Evolutionary conservation across 2,113 vertebrate species (phyloP), one percentile per base, ranked within the genome.

Genomic region (Oryzias celebensis): DNA sequence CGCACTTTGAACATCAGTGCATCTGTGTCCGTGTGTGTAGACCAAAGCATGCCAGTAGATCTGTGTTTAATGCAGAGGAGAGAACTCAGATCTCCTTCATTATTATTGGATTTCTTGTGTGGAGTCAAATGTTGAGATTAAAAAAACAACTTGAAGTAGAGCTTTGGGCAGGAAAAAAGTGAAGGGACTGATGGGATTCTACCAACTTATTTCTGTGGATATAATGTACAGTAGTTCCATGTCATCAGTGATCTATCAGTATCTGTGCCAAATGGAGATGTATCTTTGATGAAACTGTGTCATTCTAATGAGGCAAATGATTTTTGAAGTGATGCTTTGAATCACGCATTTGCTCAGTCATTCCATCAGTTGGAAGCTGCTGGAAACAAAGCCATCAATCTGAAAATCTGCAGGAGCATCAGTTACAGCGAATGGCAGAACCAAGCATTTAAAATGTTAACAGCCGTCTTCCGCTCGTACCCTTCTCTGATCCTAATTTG

Each of bases 291-390:
- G 69, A 68, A 83, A 83, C 78, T 86, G 83, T 82, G 81, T 73
- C 45, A 62, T 63, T 7, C 53, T 2, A 24, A 74, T 62, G 61
- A 83, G 71, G 81, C 90, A 91, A 89, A 16, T 84, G 42, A 92
- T 93, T 92, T 91, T 90, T 91, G 72, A 85, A 88, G 51, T 70
- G 54, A 57, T 67, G n/a, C 22, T 77, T 75, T 68, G 5, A 23
- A 28, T 1, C 26, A 31, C 50, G 45, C 64, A 51, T 58, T 50
- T 17, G 47, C 41, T 75, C 58, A 62, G 51, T 42, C 16, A 28
- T 51, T 64, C 41, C 49, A 47, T 10, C 52, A 14, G 3, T 60
- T 45, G 20, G 55, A 31, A 72, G 55, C 71, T 62, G 60, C 45
- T 64, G 23, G 1, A 47, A 74, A 31, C 23, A 49, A 43, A 58